Evolutionary conservation across 2,888 invertebrate genomes (phyloP), one percentile per base, ranked within the genome.

Genomic region (Notocelia uddmanniana): DNA sequence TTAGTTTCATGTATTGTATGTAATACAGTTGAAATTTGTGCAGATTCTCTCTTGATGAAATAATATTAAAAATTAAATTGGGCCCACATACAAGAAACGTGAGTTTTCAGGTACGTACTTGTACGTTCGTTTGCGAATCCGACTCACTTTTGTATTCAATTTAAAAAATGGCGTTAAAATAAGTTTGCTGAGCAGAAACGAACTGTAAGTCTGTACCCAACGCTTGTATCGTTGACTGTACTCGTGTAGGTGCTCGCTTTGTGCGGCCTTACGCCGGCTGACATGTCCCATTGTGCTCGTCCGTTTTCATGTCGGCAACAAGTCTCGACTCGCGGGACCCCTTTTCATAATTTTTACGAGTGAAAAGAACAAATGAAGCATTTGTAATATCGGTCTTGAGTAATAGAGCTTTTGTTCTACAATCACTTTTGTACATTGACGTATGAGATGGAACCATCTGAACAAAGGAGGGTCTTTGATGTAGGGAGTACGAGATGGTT

Each of bases 181-280:
- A 26, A 18, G 10, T 10, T n/a, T 21, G 19, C 26, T 19, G 21
- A 9, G 18, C 13, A 67, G 26, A 62, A 84, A 88, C 85, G n/a
- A n/a, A n/a, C n/a, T n/a, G n/a, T n/a, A n/a, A n/a, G n/a, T n/a
- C n/a, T n/a, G n/a, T n/a, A 23, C 11, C 86, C 83, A 84, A 84
- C 87, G 88, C 87, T 88, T 89, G 90, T 92, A 91, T 91, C 90
- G 90, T 89, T 88, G 89, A 89, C 89, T 87, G 89, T 89, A 89
- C 89, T 87, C 74, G 26, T 6, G 76, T 79, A 80, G 79, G 82
- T 85, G 84, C 89, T 89, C 84, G 84, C 89, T 90, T 91, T 91
- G 88, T 90, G 85, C 82, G 79, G 83, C 88, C 86, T 89, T 87
- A 87, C 84, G 83, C 84, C 81, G 81, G 76, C 85, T 88, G 87